phyloP scores from a whole-genome alignment of 37 sponge, comb jelly and placozoan species.

The Halichondria panicea region DNA sequence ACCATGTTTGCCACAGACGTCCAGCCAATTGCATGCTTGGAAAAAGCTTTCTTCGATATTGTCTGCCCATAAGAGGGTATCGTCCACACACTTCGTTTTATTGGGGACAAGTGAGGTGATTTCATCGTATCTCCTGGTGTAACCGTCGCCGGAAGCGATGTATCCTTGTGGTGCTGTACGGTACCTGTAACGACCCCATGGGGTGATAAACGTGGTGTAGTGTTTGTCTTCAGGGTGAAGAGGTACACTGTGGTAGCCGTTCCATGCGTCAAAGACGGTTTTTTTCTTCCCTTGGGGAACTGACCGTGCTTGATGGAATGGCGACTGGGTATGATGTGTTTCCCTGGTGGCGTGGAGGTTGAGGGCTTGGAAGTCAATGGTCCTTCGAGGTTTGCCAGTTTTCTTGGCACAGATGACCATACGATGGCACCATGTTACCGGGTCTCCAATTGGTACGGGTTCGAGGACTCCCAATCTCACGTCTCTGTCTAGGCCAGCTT shows the following conservation, averaged over 20 bases:
- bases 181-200: constrained; percentile 37
- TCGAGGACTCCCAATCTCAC: constrained; percentile 35
- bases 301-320: constrained; percentile 35
- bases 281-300: constrained; percentile 38
- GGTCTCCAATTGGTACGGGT: constrained; percentile 37
- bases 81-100: constrained; percentile 45
- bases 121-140: constrained; percentile 41
- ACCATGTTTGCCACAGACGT: constrained; percentile 46
- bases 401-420: constrained; percentile 24
- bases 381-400: constrained; percentile 5
- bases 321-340: constrained; percentile 18
- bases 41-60: constrained; percentile 44
- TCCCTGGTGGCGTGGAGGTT: constrained; percentile 12
- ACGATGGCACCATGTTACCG: constrained; percentile 34
- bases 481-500: constrained; percentile 34
- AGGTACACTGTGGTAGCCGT: constrained; percentile 55
- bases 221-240: constrained; percentile 43
- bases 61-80: constrained; percentile 39
- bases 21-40: constrained; percentile 41
- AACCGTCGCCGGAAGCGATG: constrained; percentile 43
- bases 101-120: constrained; percentile 25
- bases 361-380: constrained; percentile 22
- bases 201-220: constrained; percentile 48
- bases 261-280: constrained; percentile 51
- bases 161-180: constrained; percentile 52